A percentile compares a stretch with the other conserved stretches of the same genome.
Evolutionary conservation across 1,140 invertebrate species (phyloP).

Genomic region (Leguminivora glycinivorella): DNA sequence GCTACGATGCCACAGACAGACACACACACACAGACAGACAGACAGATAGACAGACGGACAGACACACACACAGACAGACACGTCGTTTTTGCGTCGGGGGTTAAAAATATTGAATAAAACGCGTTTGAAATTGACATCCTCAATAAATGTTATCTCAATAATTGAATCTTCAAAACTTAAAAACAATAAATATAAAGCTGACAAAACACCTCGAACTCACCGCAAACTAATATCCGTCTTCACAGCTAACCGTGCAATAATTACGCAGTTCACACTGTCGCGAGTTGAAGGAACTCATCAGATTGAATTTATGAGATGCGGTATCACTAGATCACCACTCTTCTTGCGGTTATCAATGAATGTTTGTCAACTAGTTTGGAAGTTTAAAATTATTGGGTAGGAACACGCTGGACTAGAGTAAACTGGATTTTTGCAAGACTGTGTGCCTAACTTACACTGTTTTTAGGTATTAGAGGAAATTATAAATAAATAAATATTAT

Average conservation of each 20-base stretch:
- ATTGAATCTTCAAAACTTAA: neutral
- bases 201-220: neutral
- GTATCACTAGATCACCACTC: neutral
- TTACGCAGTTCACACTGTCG: neutral
- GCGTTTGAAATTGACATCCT: too few relatives aligned
- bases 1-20: too few relatives aligned
- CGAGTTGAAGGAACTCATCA: slow-evolving; percentile 24
- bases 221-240: slow-evolving; percentile 3
- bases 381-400: neutral
- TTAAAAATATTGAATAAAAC: too few relatives aligned
- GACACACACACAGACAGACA: too few relatives aligned
- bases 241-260: neutral
- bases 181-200: neutral
- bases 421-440: neutral
- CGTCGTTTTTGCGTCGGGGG: too few relatives aligned
- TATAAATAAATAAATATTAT: too few relatives aligned
- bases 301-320: neutral
- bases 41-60: too few relatives aligned
- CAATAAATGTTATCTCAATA: neutral
- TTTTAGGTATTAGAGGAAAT: too few relatives aligned
- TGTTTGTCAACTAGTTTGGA: neutral
- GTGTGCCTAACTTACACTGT: neutral
- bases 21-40: too few relatives aligned
- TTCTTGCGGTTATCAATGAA: slow-evolving; percentile 1
- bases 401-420: neutral